These are phyloP conservation scores for Epinephelus moara DNA, from an alignment of 2,113 vertebrate species.

Conservation along the genomic window DNA sequence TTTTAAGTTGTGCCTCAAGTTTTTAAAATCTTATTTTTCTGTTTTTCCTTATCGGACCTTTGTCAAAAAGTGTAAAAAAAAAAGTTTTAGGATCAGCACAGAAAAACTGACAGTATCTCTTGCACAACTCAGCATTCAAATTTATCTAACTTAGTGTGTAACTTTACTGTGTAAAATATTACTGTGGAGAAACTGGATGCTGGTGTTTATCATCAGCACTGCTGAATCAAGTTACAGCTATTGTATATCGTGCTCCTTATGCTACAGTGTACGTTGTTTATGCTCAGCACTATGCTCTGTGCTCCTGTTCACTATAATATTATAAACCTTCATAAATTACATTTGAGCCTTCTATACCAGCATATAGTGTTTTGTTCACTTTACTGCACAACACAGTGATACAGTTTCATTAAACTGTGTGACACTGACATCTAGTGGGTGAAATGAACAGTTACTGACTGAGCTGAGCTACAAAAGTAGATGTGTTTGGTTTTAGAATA, in stretches of 20 bases:
- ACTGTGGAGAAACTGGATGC: neutral
- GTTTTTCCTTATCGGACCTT: too few relatives aligned
- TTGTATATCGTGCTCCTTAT: neutral
- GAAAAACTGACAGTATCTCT: too few relatives aligned
- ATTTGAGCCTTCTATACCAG: neutral
- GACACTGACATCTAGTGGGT: conserved; percentile 73
- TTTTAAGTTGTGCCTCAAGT: too few relatives aligned
- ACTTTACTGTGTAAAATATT: neutral
- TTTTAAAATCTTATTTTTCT: too few relatives aligned
- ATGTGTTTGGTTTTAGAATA: neutral
- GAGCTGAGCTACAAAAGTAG: neutral
- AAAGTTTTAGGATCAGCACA: too few relatives aligned
- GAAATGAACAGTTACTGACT: conserved; percentile 16
- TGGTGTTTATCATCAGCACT: neutral
- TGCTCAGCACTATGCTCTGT: neutral
- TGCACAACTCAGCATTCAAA: neutral
- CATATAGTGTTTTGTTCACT: neutral
- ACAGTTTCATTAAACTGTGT: conserved; percentile 37
- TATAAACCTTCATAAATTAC: neutral
- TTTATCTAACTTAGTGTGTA: neutral
- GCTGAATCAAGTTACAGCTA: neutral
- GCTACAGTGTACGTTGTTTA: neutral
- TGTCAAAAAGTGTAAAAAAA: too few relatives aligned
- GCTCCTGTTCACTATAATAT: neutral
- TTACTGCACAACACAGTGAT: neutral